Evolutionary conservation across 2,797 vertebrate genomes (phyloP), one percentile per base, ranked within the genome.

Genomic region (Eutrigla gurnardus): DNA sequence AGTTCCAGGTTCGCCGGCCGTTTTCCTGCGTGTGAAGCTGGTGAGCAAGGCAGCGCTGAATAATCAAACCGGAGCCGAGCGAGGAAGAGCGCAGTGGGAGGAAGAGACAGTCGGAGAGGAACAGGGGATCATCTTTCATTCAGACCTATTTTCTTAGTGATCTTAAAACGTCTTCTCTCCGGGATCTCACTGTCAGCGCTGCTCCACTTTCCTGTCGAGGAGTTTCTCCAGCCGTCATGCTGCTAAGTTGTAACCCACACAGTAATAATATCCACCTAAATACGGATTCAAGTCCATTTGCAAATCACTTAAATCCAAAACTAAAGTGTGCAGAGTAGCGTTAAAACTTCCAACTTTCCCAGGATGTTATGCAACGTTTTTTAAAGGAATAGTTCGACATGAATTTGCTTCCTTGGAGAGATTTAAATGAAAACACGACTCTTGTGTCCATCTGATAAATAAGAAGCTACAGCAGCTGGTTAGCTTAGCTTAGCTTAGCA

Each of bases 91-190:
- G 62, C 57, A 73, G 49, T 55, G 61, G 49, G 64, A 70, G 37
- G 63, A 68, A 45, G 72, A 84, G 64, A 80, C 53, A 67, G 64
- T 55, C 39, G 58, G 53, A 50, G 33, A 61, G 39, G 49, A 81
- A 73, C 63, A 52, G 39, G 61, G 80, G 69, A 75, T 86, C 80
- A 74, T 89, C 73, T 74, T 78, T 88, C 87, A 83, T 79, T 79
- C 80, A 86, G 69, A 77, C 74, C 75, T 63, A 78, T 88, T 88
- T 88, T 76, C 72, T 55, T 67, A 10, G 65, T 73, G 66, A 82
- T 84, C 69, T 61, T 74, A 61, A 84, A 80, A 70, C 15, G 46
- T 69, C 61, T 55, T 79, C 50, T 61, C 70, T 75, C 49, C 50
- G 43, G 68, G 64, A 76, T 74, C 73, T 73, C 40, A 50, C 53